Conservation (phyloP, 2,888 invertebrate genomes). For the Dolichomitus sp. region DNA sequence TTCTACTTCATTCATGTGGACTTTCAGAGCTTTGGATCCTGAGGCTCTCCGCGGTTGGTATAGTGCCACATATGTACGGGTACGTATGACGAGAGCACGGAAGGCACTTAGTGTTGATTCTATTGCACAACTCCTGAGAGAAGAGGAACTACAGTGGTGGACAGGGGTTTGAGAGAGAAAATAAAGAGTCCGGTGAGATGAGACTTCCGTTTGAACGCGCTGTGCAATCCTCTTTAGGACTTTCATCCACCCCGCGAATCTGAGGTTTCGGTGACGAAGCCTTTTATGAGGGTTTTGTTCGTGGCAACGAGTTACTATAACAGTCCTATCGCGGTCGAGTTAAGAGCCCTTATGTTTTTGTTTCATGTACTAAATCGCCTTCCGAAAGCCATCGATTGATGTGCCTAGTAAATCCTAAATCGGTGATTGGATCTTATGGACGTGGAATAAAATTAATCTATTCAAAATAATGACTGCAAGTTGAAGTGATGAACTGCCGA, state of each 20-base stretch:
- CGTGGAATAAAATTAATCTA: no score
- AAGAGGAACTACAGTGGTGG: slow-evolving; percentile 1
- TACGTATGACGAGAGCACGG: neutral
- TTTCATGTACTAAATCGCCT: neutral
- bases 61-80: neutral
- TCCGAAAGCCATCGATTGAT: neutral
- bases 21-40: neutral
- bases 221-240: slow-evolving; percentile 22
- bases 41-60: neutral
- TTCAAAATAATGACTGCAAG: no score
- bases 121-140: slow-evolving; percentile 22
- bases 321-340: slow-evolving; percentile 25
- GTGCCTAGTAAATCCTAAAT: neutral
- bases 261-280: slow-evolving; percentile 28
- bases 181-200: neutral
- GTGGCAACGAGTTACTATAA: slow-evolving; percentile 23
- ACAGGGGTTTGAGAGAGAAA: neutral
- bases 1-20: slow-evolving; percentile 38
- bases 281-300: slow-evolving; percentile 20
- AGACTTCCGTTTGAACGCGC: slow-evolving; percentile 14
- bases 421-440: no score
- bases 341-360: slow-evolving; percentile 1
- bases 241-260: slow-evolving; percentile 3
- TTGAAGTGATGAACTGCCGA: no score
- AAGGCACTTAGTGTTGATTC: slow-evolving; percentile 33